A percentile compares a stretch with the other conserved stretches of the same genome.
Evolutionary conservation across 1,140 invertebrate species (phyloP).

Genomic region (Eumeta japonica): DNA sequence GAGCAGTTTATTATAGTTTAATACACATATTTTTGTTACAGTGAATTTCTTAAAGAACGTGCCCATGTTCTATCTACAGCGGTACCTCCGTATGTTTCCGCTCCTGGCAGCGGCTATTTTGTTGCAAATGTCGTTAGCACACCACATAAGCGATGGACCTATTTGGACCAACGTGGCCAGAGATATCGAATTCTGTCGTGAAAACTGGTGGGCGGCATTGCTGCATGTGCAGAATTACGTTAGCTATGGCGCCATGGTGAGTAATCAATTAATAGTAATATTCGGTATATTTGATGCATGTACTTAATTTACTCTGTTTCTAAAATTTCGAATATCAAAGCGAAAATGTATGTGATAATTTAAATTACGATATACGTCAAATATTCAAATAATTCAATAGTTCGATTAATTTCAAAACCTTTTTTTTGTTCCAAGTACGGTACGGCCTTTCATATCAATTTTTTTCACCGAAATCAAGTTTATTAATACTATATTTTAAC

Average conservation of each 20-base stretch:
- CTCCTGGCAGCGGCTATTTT: slow-evolving; percentile 55
- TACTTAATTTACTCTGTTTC: background rate
- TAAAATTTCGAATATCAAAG: background rate
- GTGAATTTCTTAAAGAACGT: slow-evolving; percentile 2
- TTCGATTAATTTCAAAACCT: no score
- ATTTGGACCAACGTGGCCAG: slow-evolving; percentile 28
- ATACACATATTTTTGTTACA: background rate
- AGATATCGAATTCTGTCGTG: background rate
- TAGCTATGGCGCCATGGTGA: background rate
- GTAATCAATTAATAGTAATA: no score
- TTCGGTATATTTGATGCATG: no score
- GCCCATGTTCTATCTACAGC: slow-evolving; percentile 36
- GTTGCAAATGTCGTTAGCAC: slow-evolving; percentile 46
- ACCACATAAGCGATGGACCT: slow-evolving; percentile 58
- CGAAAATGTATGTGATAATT: background rate
- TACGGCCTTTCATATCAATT: no score
- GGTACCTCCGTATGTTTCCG: slow-evolving; percentile 57
- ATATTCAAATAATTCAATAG: no score
- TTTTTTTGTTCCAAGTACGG: no score
- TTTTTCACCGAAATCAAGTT: no score
- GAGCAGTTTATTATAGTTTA: no score
- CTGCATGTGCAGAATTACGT: slow-evolving; percentile 5
- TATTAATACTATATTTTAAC: no score
- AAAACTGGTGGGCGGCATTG: slow-evolving; percentile 2
- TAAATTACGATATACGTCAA: no score